phyloP scores from a whole-genome alignment of 2,797 vertebrate species.

The Monodelphis domestica region DNA sequence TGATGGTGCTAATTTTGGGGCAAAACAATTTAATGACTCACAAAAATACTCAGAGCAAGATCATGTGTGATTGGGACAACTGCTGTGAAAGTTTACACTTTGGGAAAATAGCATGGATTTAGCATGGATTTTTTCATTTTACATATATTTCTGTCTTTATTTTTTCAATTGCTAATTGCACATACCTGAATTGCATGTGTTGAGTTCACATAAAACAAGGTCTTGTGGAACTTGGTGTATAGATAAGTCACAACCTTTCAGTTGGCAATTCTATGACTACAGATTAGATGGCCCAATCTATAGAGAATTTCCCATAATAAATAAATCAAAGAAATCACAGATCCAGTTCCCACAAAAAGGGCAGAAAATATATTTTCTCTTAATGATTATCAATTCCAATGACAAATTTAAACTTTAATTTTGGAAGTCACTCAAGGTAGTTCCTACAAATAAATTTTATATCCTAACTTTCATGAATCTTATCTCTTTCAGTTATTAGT shows the following conservation, averaged over 20 bases:
- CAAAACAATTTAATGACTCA: no score
- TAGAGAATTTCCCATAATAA: not conserved
- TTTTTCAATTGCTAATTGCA: no score
- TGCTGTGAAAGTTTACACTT: no score
- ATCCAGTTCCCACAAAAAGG: not conserved
- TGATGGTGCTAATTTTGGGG: no score
- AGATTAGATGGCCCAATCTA: not conserved
- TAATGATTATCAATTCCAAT: not conserved
- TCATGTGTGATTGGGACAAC: no score
- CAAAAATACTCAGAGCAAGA: no score
- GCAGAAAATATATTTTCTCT: not conserved
- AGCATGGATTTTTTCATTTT: no score
- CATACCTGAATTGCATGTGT: no score
- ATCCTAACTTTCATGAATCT: constrained; percentile 14
- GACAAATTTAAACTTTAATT: not conserved
- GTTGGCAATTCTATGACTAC: not conserved
- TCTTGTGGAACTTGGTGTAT: not conserved
- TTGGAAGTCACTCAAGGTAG: not conserved
- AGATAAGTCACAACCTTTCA: not conserved
- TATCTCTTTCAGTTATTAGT: not conserved
- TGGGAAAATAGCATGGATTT: no score
- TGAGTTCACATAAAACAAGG: no score
- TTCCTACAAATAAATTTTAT: not conserved
- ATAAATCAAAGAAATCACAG: not conserved
- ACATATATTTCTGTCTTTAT: no score